These are phyloP conservation scores for Mactra quadrangularis DNA, from an alignment of 1,140 invertebrate species.

Conservation along the genomic window DNA sequence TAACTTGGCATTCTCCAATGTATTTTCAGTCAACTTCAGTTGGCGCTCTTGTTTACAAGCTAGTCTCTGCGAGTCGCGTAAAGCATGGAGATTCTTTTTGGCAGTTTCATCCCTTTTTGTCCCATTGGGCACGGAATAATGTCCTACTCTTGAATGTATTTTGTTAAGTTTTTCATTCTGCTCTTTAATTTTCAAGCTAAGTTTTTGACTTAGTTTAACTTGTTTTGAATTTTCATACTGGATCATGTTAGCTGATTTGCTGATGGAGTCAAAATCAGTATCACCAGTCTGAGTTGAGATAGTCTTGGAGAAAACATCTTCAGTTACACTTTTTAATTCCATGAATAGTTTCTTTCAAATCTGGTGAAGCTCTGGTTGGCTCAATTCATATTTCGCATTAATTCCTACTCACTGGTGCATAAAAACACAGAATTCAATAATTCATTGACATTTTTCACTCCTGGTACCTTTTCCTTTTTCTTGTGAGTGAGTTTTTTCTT, in stretches of 20 bases:
- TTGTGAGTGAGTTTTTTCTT: slow-evolving; percentile 20
- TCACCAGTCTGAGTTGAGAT: slow-evolving; percentile 1
- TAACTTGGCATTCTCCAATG: background rate
- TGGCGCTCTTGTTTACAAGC: slow-evolving; percentile 3
- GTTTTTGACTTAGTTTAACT: background rate
- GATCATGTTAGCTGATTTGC: background rate
- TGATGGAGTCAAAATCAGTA: background rate
- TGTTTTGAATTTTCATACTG: slow-evolving; percentile 16
- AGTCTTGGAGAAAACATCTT: background rate
- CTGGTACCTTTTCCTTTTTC: slow-evolving; percentile 11
- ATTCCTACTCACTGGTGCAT: background rate
- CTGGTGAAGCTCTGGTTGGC: no score
- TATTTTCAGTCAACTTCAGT: background rate
- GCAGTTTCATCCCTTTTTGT: slow-evolving; percentile 30
- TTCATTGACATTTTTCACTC: slow-evolving; percentile 7
- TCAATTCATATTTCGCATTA: no score
- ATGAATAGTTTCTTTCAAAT: slow-evolving; percentile 6
- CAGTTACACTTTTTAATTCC: slow-evolving; percentile 3
- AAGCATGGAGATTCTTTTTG: slow-evolving; percentile 28
- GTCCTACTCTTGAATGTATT: background rate
- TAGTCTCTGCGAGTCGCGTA: slow-evolving; percentile 18
- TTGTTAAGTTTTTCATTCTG: background rate
- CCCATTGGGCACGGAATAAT: background rate
- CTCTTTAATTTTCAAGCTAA: background rate
- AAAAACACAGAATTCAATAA: slow-evolving; percentile 1